These are phyloP conservation scores for Argyresthia goedartella DNA, from an alignment of 2,888 invertebrate genomes.

Conservation along the genomic window DNA sequence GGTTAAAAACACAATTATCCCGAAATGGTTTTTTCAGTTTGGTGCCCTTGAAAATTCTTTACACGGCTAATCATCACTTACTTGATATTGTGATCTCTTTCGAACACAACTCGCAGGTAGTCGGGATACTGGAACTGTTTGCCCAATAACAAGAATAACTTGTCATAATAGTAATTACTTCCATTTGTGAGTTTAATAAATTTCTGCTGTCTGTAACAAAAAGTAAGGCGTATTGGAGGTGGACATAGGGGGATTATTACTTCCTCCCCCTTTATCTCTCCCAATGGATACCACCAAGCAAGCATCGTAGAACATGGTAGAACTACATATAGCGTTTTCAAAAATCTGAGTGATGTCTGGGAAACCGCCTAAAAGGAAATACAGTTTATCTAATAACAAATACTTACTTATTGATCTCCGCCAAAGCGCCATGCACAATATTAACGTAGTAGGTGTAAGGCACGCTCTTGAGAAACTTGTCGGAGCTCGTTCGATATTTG, in stretches of 20 bases:
- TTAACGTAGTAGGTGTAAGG: slow-evolving; percentile 76
- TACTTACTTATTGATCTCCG: slow-evolving; percentile 65
- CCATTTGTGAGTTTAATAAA: slow-evolving; percentile 56
- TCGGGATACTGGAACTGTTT: slow-evolving; percentile 69
- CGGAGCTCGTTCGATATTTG: slow-evolving; percentile 48
- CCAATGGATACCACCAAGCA: too few species aligned
- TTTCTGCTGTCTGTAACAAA: slow-evolving; percentile 58
- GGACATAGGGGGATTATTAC: too few species aligned
- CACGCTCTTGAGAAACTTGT: slow-evolving; percentile 65
- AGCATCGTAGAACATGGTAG: too few species aligned
- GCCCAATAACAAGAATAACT: slow-evolving; percentile 67
- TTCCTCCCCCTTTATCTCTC: background rate
- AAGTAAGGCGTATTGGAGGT: background rate
- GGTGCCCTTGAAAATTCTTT: too few species aligned
- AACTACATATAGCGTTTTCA: too few species aligned
- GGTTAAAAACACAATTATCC: too few species aligned
- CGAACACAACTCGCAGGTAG: slow-evolving; percentile 31
- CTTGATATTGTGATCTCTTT: slow-evolving; percentile 22
- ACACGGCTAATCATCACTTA: slow-evolving; percentile 15
- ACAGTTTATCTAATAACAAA: too few species aligned
- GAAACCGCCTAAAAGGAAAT: too few species aligned
- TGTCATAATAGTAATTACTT: slow-evolving; percentile 56
- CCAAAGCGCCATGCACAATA: slow-evolving; percentile 69
- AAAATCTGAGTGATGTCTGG: too few species aligned
- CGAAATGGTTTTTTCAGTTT: too few species aligned